Evolutionary conservation across 1,140 invertebrate genomes (phyloP).

Genomic region (Pomacea maculata): DNA sequence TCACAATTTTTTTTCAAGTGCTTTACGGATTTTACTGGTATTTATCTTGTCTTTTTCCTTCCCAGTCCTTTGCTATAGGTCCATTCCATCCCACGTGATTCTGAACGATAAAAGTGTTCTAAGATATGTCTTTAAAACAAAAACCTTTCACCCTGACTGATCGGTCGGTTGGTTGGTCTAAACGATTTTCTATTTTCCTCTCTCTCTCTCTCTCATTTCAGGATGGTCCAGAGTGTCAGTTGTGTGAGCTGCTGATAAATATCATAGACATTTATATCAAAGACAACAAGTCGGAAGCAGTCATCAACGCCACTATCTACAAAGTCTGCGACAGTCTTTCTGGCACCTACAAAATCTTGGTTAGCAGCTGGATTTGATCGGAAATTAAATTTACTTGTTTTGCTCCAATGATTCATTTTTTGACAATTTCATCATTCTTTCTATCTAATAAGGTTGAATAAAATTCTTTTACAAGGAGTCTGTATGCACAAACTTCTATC

Average conservation of each 20-base stretch:
- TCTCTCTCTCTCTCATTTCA: background rate
- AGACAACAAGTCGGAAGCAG: constrained; percentile 23
- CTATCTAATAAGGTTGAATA: background rate
- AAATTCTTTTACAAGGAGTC: background rate
- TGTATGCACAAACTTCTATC: background rate
- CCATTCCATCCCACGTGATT: no score
- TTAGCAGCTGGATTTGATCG: background rate
- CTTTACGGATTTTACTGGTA: no score
- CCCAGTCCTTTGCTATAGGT: no score
- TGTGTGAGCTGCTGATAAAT: constrained; percentile 30
- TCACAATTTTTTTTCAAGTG: no score
- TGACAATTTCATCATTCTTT: background rate
- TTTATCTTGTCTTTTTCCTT: no score
- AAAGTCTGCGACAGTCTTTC: constrained; percentile 28
- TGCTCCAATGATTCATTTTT: background rate
- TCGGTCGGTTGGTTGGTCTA: no score
- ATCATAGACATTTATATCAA: constrained; percentile 24
- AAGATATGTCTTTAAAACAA: no score
- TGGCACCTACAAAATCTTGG: constrained; percentile 14
- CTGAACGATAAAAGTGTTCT: no score
- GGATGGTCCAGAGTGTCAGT: constrained; percentile 8
- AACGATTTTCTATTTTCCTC: no score
- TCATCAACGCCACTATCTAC: constrained; percentile 32
- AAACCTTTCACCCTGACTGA: no score
- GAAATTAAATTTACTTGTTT: no score